Conservation (phyloP, 2,113 vertebrate genomes). For the Gopherus evgoodei region DNA sequence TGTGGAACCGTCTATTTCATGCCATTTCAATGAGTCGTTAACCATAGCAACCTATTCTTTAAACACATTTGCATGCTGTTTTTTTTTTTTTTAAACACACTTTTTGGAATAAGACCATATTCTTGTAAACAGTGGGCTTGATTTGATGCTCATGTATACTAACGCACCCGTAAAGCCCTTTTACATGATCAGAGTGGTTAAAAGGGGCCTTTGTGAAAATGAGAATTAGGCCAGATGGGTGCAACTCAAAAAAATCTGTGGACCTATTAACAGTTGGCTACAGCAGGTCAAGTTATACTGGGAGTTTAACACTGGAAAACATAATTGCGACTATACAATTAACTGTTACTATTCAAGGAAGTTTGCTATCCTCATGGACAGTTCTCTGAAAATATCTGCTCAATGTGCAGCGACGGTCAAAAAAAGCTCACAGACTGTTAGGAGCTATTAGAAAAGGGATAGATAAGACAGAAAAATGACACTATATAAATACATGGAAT, state of each 20-base stretch:
- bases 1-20: constrained; percentile 9
- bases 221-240: not conserved
- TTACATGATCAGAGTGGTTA: not conserved
- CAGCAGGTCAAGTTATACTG: not conserved
- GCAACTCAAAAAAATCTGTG: not conserved
- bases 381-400: not conserved
- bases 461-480: not conserved
- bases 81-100: not conserved
- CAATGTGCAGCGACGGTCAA: not conserved
- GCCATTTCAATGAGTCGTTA: not conserved
- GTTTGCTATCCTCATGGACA: not conserved
- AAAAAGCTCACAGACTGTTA: not conserved
- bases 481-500: not conserved
- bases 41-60: not conserved
- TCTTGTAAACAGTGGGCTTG: not conserved
- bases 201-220: not conserved
- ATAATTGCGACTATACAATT: not conserved
- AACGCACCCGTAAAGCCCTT: not conserved
- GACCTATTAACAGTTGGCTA: not conserved
- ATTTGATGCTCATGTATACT: not conserved
- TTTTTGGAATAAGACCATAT: not conserved
- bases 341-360: not conserved
- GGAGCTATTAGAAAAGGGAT: not conserved
- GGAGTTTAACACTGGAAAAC: not conserved
- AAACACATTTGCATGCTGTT: not conserved